phyloP scores from a whole-genome alignment of 92 coral and sea anemone genomes.

The Blastomussa wellsi region DNA sequence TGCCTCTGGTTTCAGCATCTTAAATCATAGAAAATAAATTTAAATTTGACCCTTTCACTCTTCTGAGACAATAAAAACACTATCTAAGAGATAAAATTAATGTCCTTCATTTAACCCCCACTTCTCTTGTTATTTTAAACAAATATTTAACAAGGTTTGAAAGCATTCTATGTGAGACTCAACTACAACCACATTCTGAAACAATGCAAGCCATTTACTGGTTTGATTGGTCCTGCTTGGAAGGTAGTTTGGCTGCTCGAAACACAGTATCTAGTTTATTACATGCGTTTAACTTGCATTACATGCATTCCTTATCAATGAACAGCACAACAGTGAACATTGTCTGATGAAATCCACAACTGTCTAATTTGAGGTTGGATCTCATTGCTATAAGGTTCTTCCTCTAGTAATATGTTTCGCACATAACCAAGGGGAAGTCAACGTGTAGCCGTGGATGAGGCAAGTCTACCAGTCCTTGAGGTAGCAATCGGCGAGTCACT shows the following conservation, averaged over 20 bases:
- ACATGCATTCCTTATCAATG: not conserved
- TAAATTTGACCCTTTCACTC: too few relatives aligned
- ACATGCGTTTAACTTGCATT: too few relatives aligned
- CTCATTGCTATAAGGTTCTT: not conserved
- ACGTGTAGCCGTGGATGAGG: conserved; percentile 85
- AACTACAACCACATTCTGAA: not conserved
- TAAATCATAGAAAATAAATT: too few relatives aligned
- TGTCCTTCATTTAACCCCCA: not conserved
- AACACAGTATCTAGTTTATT: not conserved
- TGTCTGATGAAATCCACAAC: conserved; percentile 13
- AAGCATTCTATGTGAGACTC: not conserved
- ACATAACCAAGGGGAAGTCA: conserved; percentile 89
- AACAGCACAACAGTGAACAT: not conserved
- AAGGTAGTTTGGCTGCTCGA: not conserved
- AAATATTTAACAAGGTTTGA: too few relatives aligned
- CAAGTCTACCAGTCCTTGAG: conserved; percentile 82
- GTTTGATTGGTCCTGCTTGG: not conserved
- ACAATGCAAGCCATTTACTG: not conserved
- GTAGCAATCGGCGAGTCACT: conserved; percentile 70
- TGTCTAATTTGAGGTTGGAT: not conserved
- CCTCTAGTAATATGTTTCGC: conserved; percentile 57
- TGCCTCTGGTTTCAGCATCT: too few relatives aligned
- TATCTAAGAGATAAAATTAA: not conserved
- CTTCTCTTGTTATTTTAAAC: not conserved
- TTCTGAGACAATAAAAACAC: not conserved